Evolutionary conservation across 2,888 invertebrate species (phyloP).

Genomic region (Mimumesa dahlbomi): DNA sequence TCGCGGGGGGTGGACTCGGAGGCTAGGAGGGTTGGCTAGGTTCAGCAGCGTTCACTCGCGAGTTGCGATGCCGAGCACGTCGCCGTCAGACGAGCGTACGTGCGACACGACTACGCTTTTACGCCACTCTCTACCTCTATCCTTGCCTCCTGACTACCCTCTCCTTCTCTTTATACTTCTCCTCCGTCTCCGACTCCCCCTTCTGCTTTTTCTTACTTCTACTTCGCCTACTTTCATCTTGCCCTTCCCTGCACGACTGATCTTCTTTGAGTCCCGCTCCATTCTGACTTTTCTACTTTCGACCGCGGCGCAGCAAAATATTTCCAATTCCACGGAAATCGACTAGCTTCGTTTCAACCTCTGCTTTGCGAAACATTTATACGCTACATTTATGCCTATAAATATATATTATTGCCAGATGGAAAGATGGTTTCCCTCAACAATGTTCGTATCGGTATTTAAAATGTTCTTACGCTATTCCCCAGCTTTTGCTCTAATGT

Average conservation of each 20-base stretch:
- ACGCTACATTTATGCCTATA: no score
- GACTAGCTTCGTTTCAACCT: not conserved
- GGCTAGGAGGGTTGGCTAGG: slow-evolving; percentile 66
- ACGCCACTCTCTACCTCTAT: slow-evolving; percentile 72
- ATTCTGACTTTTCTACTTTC: slow-evolving; percentile 31
- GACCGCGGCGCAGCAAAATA: slow-evolving; percentile 15
- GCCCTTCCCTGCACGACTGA: slow-evolving; percentile 6
- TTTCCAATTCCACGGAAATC: slow-evolving; percentile 21
- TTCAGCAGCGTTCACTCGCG: slow-evolving; percentile 63
- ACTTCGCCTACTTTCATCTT: slow-evolving; percentile 64
- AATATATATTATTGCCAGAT: no score
- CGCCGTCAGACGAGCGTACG: slow-evolving; percentile 80
- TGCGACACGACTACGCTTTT: slow-evolving; percentile 81
- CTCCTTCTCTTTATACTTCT: slow-evolving; percentile 37
- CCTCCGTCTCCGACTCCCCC: slow-evolving; percentile 41
- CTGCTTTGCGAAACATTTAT: no score
- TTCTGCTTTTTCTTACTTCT: slow-evolving; percentile 38
- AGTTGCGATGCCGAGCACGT: slow-evolving; percentile 77
- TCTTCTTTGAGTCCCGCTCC: slow-evolving; percentile 10
- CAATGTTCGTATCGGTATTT: no score
- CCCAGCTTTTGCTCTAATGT: no score
- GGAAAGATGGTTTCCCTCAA: no score
- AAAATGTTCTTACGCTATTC: no score
- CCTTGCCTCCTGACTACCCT: slow-evolving; percentile 53
- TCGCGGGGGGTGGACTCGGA: slow-evolving; percentile 59